phyloP scores from a whole-genome alignment of 2,888 invertebrate species.

The Agrotis exclamationis region DNA sequence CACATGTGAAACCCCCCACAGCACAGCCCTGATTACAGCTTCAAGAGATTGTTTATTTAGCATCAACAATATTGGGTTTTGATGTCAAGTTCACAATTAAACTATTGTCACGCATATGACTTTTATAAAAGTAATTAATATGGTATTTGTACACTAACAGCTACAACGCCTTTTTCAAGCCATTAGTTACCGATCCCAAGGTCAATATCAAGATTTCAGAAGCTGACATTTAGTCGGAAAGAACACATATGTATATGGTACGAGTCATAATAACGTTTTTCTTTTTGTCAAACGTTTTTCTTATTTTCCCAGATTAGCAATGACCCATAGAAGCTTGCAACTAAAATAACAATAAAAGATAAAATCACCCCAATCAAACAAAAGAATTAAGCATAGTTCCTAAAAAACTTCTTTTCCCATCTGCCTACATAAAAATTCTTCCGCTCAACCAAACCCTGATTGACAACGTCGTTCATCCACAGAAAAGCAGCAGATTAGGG shows the following conservation, averaged over 20 bases:
- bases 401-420: slow-evolving; percentile 57
- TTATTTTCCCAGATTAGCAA: slow-evolving; percentile 7
- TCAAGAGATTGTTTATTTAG: too few relatives aligned
- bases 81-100: too few relatives aligned
- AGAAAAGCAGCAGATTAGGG: slow-evolving; percentile 71
- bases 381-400: slow-evolving; percentile 35
- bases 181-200: too few relatives aligned
- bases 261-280: neutral
- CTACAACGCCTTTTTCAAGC: too few relatives aligned
- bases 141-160: too few relatives aligned
- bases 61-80: too few relatives aligned
- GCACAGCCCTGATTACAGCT: too few relatives aligned
- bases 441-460: slow-evolving; percentile 69
- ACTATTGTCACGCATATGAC: too few relatives aligned
- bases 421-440: slow-evolving; percentile 54
- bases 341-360: slow-evolving; percentile 18
- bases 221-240: neutral
- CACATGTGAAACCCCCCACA: too few relatives aligned
- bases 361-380: slow-evolving; percentile 26
- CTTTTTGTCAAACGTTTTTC: neutral
- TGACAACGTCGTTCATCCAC: slow-evolving; percentile 76
- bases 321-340: neutral
- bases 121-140: too few relatives aligned
- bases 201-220: neutral
- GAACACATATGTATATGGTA: too few relatives aligned